Percentiles rank a stretch among this genome's conserved stretches.
Evolutionary conservation across 2,888 invertebrate genomes (phyloP).

Genomic region (Caenorhabditis doughertyi): DNA sequence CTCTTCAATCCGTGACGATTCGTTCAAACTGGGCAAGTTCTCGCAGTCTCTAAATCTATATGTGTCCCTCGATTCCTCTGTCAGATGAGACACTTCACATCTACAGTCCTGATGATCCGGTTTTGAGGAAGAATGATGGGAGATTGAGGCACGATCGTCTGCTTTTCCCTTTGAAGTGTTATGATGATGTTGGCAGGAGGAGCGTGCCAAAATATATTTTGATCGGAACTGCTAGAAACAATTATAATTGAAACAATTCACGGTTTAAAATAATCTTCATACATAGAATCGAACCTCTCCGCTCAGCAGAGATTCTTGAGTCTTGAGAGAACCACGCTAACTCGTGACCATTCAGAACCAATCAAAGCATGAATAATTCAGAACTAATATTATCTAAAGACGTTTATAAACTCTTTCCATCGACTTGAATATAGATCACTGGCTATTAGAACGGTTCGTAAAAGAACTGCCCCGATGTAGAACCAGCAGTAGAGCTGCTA

Average conservation of each 20-base stretch:
- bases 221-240: neutral
- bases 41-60: slow-evolving; percentile 38
- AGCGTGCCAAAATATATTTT: slow-evolving; percentile 25
- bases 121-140: slow-evolving; percentile 46
- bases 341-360: too few relatives aligned
- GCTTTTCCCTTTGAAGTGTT: slow-evolving; percentile 46
- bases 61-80: slow-evolving; percentile 37
- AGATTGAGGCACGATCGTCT: slow-evolving; percentile 30
- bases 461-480: too few relatives aligned
- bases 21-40: slow-evolving; percentile 59
- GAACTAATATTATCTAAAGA: too few relatives aligned
- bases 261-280: too few relatives aligned
- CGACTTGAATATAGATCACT: too few relatives aligned
- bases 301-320: too few relatives aligned
- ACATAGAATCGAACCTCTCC: too few relatives aligned
- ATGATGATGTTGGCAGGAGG: slow-evolving; percentile 38
- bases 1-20: slow-evolving; percentile 46
- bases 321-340: too few relatives aligned
- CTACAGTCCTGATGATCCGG: slow-evolving; percentile 42
- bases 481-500: too few relatives aligned
- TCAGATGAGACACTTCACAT: slow-evolving; percentile 54
- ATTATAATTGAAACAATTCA: neutral
- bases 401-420: too few relatives aligned
- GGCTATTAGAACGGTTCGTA: too few relatives aligned
- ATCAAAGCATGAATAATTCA: too few relatives aligned